Evolutionary conservation across 2,797 vertebrate species (phyloP).

Genomic region (Leuciscus waleckii): DNA sequence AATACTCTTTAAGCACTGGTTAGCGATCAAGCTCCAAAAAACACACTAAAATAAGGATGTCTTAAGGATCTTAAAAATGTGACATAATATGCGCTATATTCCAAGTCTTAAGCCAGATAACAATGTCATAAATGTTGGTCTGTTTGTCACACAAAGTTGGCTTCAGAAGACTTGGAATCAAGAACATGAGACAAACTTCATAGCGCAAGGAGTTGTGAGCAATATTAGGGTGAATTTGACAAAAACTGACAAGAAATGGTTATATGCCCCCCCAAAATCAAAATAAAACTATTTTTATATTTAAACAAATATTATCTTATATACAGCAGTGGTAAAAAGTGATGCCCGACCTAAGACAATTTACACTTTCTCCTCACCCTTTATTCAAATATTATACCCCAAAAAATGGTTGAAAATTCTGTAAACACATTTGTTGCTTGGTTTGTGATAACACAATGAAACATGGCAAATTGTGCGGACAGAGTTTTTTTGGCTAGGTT

Average conservation of each 20-base stretch:
- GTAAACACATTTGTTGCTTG: background rate
- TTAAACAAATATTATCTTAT: background rate
- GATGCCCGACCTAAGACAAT: too few species aligned
- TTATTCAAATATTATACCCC: background rate
- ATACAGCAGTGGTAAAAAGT: background rate
- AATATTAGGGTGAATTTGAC: background rate
- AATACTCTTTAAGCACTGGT: background rate
- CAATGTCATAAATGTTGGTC: background rate
- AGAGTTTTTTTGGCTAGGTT: background rate
- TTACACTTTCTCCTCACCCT: background rate
- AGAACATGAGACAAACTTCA: background rate
- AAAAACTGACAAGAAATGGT: background rate
- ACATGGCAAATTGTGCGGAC: background rate
- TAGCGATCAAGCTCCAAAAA: background rate
- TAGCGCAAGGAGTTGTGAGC: background rate
- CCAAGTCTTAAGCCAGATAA: background rate
- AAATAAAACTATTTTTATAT: background rate
- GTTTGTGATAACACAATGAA: background rate
- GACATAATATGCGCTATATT: background rate
- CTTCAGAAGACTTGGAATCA: background rate
- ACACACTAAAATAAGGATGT: background rate
- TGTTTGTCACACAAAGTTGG: background rate
- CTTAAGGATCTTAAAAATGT: background rate
- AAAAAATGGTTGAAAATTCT: background rate
- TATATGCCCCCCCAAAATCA: background rate